Evolutionary conservation across 2,888 invertebrate species (phyloP), one percentile per base, ranked within the genome.

Genomic region (Sinopyrophorus schimmeli): DNA sequence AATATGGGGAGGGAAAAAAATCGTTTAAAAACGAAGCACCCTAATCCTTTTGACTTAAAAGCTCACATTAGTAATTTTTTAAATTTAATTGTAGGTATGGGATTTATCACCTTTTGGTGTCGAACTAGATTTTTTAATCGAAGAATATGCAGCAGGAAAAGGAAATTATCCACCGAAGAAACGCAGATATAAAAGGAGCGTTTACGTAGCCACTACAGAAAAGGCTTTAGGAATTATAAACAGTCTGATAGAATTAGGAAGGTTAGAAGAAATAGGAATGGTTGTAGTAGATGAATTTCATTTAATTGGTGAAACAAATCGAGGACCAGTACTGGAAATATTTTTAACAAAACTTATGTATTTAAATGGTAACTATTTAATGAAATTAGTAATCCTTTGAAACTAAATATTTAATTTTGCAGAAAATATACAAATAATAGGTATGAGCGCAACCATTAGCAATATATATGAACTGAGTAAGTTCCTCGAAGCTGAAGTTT

Each of bases 381-480:
- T 28, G 16, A 18, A 16, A 11, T 14, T 16, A 3, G 14, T 31
- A 9, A 2, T 31, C 16, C 3, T 6, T 11, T 15, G 2, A 21
- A 35, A 14, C 3, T 4, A 12, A 26, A 12, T 10, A 18, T 27
- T 18, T 10, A 6, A 16, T 38, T 38, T 15, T 15, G n/a, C n/a
- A 83, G 83, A 76, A 27, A 74, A 75, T 43, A 85, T 91, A 49
- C 95, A 95, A 70, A 86, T 98, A 47, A 82, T 98, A 10, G 96
- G 94, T 12, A 97, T 98, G 95, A 95, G 94, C 72, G 98, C 98
- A 0, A 98, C 98, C 0, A 88, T 98, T 60, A 94, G 92, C 47
- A 97, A 98, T 74, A 76, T 96, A 40, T 70, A 80, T 0, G 92
- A 96, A 65, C 60, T 99, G 27, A 83, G 87, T 1, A 64, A 71